These are phyloP conservation scores for Drosophila subobscura DNA, from an alignment of 1,140 invertebrate genomes.

Conservation along the genomic window DNA sequence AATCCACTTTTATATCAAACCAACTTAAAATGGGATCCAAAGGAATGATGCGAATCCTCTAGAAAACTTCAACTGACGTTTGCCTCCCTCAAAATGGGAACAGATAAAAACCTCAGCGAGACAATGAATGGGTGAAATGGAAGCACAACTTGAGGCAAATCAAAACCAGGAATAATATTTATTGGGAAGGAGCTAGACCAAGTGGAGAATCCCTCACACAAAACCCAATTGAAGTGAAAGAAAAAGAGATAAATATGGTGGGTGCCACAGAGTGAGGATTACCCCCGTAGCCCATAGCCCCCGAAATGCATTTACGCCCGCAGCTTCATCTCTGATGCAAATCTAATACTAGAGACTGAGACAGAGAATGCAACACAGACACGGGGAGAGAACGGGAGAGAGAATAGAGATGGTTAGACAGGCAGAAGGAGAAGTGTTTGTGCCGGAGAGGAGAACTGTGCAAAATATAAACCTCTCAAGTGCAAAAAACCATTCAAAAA, in stretches of 20 bases:
- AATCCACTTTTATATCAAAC: too few relatives aligned
- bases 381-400: conserved; percentile 4
- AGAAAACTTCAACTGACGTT: too few relatives aligned
- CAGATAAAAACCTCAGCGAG: not conserved
- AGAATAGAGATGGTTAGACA: conserved; percentile 12
- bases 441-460: conserved; percentile 32
- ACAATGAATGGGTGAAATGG: conserved; percentile 12
- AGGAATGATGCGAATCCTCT: too few relatives aligned
- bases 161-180: conserved; percentile 14
- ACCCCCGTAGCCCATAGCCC: conserved; percentile 57
- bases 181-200: not conserved
- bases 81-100: too few relatives aligned
- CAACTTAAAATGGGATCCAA: too few relatives aligned
- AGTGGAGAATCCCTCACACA: conserved; percentile 31
- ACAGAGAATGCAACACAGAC: conserved; percentile 7
- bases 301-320: conserved; percentile 80
- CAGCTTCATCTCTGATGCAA: conserved; percentile 77
- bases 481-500: conserved; percentile 81
- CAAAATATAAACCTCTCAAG: conserved; percentile 81
- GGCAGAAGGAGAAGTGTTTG: conserved; percentile 29
- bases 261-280: conserved; percentile 67
- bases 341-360: conserved; percentile 62
- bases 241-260: conserved; percentile 64
- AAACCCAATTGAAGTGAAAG: conserved; percentile 61
- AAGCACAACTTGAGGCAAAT: conserved; percentile 10